Percentiles rank a stretch among this genome's conserved stretches.
These are phyloP conservation scores for Campylorhamphus procurvoides DNA, from an alignment of 2,113 vertebrate species.

Conservation along the genomic window DNA sequence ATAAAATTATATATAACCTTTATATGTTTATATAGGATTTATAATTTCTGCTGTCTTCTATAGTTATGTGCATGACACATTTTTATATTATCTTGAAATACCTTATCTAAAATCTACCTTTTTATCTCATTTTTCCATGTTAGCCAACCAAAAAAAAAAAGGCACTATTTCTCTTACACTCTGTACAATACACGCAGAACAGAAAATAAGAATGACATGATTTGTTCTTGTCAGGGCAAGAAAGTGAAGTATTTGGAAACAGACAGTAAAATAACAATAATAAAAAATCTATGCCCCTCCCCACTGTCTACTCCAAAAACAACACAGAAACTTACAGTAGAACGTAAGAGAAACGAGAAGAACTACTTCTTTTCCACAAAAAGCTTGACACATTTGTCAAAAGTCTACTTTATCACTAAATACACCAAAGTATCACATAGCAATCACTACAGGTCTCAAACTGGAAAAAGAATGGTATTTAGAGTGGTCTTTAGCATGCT, in stretches of 20 bases:
- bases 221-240: background rate
- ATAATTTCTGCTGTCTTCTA: background rate
- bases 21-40: background rate
- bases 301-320: background rate
- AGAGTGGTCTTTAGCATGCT: background rate
- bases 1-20: background rate
- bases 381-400: background rate
- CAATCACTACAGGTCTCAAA: background rate
- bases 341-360: background rate
- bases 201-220: background rate
- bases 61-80: background rate
- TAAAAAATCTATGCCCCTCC: background rate
- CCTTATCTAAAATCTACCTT: background rate
- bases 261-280: background rate
- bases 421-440: background rate
- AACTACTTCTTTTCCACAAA: background rate
- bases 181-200: background rate
- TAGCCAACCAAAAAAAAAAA: background rate
- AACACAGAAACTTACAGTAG: background rate
- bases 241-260: background rate
- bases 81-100: background rate
- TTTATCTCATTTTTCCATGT: background rate
- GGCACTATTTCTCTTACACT: background rate
- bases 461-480: background rate
- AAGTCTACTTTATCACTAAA: background rate